These are phyloP conservation scores for Polydrusus tereticollis DNA, from an alignment of 2,888 invertebrate genomes.

Conservation along the genomic window DNA sequence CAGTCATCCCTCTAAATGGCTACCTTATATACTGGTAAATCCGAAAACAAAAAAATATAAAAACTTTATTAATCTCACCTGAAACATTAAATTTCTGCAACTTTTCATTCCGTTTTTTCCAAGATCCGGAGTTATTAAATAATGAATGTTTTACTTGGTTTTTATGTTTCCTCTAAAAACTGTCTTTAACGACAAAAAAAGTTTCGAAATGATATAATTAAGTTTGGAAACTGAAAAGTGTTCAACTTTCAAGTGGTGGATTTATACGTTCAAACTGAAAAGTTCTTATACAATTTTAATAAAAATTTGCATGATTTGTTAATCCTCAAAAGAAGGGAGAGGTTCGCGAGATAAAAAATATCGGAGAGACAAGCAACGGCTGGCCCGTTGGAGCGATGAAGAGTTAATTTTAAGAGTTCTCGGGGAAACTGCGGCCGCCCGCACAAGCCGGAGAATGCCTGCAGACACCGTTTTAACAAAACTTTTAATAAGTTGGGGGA, in stretches of 20 bases:
- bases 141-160: conserved; percentile 12
- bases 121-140: background rate
- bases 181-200: conserved; percentile 22
- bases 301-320: conserved; percentile 68
- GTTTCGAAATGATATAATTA: conserved; percentile 44
- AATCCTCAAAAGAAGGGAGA: conserved; percentile 58
- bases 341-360: conserved; percentile 59
- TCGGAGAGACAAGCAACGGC: conserved; percentile 63
- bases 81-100: background rate
- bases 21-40: background rate
- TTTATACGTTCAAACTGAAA: conserved; percentile 51
- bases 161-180: conserved; percentile 1
- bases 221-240: conserved; percentile 44
- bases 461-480: conserved; percentile 65
- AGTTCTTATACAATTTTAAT: conserved; percentile 65
- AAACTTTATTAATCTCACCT: background rate
- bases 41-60: background rate
- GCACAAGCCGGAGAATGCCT: conserved; percentile 59
- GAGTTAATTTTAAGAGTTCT: conserved; percentile 64
- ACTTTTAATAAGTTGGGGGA: conserved; percentile 68
- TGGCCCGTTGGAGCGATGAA: conserved; percentile 56
- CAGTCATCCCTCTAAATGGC: no score
- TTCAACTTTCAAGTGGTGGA: conserved; percentile 47
- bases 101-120: background rate
- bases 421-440: conserved; percentile 57